Conservation (phyloP, 2,888 invertebrate species). For the Lithophane socia region DNA sequence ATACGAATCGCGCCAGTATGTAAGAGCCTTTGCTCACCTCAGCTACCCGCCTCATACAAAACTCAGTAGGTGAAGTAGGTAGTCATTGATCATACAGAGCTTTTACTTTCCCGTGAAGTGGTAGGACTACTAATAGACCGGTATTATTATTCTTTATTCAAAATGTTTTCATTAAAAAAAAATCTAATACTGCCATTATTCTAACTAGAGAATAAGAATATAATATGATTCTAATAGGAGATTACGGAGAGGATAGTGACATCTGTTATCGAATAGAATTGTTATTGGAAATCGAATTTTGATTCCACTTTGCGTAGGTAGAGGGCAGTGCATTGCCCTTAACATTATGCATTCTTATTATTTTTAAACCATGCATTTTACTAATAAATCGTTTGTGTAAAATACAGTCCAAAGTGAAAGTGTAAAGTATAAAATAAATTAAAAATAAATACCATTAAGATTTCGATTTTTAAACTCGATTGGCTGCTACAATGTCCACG, state of each 20-base stretch:
- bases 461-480: neutral
- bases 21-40: too few species aligned
- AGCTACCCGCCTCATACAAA: too few species aligned
- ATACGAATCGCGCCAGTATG: too few species aligned
- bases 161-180: too few species aligned
- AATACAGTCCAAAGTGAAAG: too few species aligned
- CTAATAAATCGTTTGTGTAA: neutral
- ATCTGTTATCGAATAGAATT: conserved; percentile 76
- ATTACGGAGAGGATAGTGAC: conserved; percentile 65
- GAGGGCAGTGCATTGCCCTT: conserved; percentile 66
- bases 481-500: conserved; percentile 12
- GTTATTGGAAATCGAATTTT: conserved; percentile 41
- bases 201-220: neutral
- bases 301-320: conserved; percentile 45
- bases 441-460: neutral
- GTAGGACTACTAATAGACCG: too few species aligned
- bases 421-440: too few species aligned
- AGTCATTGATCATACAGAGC: too few species aligned
- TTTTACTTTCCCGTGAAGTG: neutral
- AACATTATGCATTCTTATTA: neutral
- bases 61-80: neutral
- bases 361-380: neutral
- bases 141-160: neutral
- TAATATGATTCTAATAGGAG: neutral
- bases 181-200: neutral